phyloP scores from a whole-genome alignment of 2,797 vertebrate genomes.

The Amphiprion clarkii region DNA sequence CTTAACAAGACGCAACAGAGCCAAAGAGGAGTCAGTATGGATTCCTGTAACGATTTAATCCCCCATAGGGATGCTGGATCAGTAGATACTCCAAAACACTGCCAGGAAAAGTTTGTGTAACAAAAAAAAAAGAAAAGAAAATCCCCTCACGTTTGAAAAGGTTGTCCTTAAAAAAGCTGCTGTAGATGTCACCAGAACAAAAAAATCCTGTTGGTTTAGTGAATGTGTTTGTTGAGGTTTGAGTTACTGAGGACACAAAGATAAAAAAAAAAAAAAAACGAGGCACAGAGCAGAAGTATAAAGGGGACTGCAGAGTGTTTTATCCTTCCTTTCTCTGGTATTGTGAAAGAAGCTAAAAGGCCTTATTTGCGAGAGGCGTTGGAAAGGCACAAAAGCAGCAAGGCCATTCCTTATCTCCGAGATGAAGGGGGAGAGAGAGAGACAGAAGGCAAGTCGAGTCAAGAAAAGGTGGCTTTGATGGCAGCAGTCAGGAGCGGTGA shows the following conservation, averaged over 20 bases:
- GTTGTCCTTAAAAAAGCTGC: slow-evolving; percentile 35
- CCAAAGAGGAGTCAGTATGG: slow-evolving; percentile 50
- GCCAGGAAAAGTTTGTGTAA: slow-evolving; percentile 1
- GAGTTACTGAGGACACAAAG: slow-evolving; percentile 60
- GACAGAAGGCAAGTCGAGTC: slow-evolving; percentile 69
- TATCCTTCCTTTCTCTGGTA: slow-evolving; percentile 69
- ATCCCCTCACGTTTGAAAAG: slow-evolving; percentile 38
- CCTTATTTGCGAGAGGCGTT: slow-evolving; percentile 76
- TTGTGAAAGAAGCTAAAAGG: slow-evolving; percentile 66
- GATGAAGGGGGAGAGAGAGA: slow-evolving; percentile 44
- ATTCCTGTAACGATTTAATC: slow-evolving; percentile 67
- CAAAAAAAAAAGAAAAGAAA: slow-evolving; percentile 15
- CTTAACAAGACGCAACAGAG: background rate
- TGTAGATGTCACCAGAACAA: slow-evolving; percentile 44
- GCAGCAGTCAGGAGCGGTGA: slow-evolving; percentile 48
- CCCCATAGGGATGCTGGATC: slow-evolving; percentile 68
- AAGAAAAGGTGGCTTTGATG: slow-evolving; percentile 69
- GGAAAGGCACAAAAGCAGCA: slow-evolving; percentile 45
- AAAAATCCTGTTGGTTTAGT: slow-evolving; percentile 47
- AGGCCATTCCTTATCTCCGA: slow-evolving; percentile 72
- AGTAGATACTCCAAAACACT: slow-evolving; percentile 64
- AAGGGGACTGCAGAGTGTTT: slow-evolving; percentile 52
- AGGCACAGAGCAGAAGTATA: slow-evolving; percentile 34
- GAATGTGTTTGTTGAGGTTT: slow-evolving; percentile 55
- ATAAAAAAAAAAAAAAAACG: slow-evolving; percentile 52